These are phyloP conservation scores for Brevimyrus niger DNA, from an alignment of 2,113 vertebrate genomes.

Conservation along the genomic window DNA sequence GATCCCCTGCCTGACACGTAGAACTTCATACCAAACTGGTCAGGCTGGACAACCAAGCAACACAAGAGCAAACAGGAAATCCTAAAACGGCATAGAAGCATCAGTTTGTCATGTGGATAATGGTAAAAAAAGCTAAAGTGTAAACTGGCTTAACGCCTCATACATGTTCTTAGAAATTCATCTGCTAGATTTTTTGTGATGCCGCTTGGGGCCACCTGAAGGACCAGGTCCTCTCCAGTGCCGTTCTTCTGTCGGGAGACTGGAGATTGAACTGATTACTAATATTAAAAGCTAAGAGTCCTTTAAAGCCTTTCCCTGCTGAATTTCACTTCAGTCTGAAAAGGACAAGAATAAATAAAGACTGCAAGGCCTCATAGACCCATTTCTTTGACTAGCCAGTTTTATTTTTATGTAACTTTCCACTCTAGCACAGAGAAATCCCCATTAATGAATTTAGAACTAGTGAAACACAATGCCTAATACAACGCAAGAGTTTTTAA, in stretches of 20 bases:
- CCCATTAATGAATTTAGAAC: background rate
- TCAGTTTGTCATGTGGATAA: background rate
- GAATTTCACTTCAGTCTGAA: background rate
- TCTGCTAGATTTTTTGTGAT: background rate
- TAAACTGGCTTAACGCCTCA: background rate
- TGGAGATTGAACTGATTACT: background rate
- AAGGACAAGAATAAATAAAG: background rate
- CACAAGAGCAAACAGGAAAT: background rate
- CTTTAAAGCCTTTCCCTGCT: background rate
- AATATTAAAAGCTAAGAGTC: background rate
- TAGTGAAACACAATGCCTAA: background rate
- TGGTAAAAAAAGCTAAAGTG: background rate
- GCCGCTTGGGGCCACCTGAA: background rate
- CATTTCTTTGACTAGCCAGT: background rate
- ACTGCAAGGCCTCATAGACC: background rate
- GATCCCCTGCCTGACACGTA: background rate
- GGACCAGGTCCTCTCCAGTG: background rate
- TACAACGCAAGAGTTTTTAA: background rate
- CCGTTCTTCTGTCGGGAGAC: background rate
- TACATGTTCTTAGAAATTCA: background rate
- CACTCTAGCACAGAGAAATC: background rate
- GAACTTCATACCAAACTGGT: background rate
- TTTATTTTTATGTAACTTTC: background rate
- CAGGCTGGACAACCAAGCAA: background rate
- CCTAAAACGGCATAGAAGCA: background rate